phyloP scores from a whole-genome alignment of 2,888 invertebrate species.

The Lampropteryx suffumata region DNA sequence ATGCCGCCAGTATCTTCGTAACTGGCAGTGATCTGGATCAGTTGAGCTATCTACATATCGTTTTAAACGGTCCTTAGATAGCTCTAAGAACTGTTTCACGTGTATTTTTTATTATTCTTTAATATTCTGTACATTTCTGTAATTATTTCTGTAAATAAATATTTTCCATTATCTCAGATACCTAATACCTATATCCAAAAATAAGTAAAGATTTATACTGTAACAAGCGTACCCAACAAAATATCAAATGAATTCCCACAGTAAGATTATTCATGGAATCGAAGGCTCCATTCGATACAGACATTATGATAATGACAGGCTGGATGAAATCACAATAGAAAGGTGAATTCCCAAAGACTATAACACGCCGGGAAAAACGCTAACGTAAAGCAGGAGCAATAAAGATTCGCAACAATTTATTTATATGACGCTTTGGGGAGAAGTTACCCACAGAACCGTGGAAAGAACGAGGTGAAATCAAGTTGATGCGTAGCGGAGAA shows the following conservation, averaged over 20 bases:
- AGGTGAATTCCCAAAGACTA: conserved; percentile 68
- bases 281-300: conserved; percentile 46
- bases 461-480: conserved; percentile 73
- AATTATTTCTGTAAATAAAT: too few species aligned
- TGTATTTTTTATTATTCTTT: too few species aligned
- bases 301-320: conserved; percentile 71
- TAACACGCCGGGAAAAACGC: conserved; percentile 72
- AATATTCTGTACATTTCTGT: too few species aligned
- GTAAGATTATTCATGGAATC: conserved; percentile 45
- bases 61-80: too few species aligned
- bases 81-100: too few species aligned
- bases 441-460: conserved; percentile 71
- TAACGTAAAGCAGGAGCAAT: conserved; percentile 73
- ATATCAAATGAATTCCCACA: conserved; percentile 18
- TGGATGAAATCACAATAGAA: conserved; percentile 68
- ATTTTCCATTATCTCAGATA: too few species aligned
- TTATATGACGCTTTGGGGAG: conserved; percentile 81
- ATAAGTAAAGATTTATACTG: too few species aligned
- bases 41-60: too few species aligned
- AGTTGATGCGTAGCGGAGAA: conserved; percentile 73
- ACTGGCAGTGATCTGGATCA: too few species aligned
- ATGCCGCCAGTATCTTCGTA: too few species aligned
- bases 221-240: not conserved
- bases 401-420: conserved; percentile 82
- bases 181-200: too few species aligned